phyloP scores from a whole-genome alignment of 2,113 vertebrate genomes.

The Saimiri boliviensis region DNA sequence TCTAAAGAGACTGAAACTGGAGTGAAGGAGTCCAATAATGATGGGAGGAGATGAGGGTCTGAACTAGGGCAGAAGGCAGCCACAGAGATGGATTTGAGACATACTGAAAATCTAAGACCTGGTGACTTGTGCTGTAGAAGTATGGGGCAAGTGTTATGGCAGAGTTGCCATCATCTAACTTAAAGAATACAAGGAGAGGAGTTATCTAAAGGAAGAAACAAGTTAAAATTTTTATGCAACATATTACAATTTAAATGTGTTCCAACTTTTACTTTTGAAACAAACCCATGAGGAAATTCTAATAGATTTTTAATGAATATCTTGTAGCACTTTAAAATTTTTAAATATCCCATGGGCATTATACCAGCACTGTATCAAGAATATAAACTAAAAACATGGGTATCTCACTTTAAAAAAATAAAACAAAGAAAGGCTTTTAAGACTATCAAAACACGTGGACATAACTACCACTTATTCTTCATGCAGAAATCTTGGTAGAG shows the following conservation, averaged over 20 bases:
- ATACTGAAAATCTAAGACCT: not conserved
- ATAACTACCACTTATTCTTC: not conserved
- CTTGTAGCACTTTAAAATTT: not conserved
- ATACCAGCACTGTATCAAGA: not conserved
- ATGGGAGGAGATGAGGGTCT: not conserved
- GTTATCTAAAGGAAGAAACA: not conserved
- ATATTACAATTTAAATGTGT: not conserved
- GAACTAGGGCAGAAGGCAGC: not conserved
- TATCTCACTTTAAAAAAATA: not conserved
- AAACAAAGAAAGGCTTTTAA: not conserved
- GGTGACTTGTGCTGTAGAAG: not conserved
- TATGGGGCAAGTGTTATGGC: not conserved
- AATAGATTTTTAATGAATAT: constrained; percentile 18
- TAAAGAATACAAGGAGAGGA: not conserved
- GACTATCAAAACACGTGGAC: not conserved
- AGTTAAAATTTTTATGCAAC: not conserved
- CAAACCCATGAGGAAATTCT: not conserved
- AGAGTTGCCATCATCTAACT: not conserved
- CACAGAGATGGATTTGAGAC: not conserved
- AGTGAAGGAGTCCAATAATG: not conserved
- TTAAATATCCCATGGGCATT: not conserved
- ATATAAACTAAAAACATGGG: not conserved
- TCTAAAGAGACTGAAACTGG: not conserved
- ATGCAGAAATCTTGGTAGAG: not conserved
- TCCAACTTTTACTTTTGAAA: constrained; percentile 22